Evolutionary conservation across 1,140 invertebrate species (phyloP).

Genomic region (Lepidurus arcticus): DNA sequence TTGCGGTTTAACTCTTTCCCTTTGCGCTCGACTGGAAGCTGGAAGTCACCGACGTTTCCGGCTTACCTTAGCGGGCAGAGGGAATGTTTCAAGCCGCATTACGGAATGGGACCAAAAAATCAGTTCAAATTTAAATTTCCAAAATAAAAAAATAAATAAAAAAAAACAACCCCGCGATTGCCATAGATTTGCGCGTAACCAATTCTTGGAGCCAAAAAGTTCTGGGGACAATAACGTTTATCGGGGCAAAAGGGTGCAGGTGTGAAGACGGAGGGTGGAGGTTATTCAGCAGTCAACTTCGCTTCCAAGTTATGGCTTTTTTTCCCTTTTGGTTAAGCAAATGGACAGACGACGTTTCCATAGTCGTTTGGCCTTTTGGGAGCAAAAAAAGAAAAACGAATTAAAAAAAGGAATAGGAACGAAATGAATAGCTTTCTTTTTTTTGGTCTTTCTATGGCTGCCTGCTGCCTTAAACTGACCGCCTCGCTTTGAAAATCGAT

Average conservation of each 20-base stretch:
- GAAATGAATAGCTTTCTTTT: slow-evolving; percentile 11
- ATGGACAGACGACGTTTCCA: neutral
- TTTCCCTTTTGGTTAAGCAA: neutral
- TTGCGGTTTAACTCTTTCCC: slow-evolving; percentile 18
- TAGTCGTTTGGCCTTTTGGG: neutral
- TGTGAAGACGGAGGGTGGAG: neutral
- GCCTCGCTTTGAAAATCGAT: slow-evolving; percentile 21
- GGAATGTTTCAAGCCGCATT: neutral
- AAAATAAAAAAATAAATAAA: too few relatives aligned
- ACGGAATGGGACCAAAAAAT: neutral
- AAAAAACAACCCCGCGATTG: neutral
- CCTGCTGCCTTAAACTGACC: slow-evolving; percentile 21
- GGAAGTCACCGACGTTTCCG: neutral
- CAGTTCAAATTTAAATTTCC: neutral
- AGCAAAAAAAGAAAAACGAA: neutral
- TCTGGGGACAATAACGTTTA: neutral
- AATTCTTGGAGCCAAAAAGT: neutral
- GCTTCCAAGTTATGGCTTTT: neutral
- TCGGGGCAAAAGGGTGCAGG: neutral
- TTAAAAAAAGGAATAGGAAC: slow-evolving; percentile 1
- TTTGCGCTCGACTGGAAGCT: neutral
- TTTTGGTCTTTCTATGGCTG: neutral
- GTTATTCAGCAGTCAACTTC: neutral
- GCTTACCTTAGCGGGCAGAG: neutral
- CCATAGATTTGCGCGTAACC: neutral